Evolutionary conservation across 2,113 vertebrate species (phyloP).

Genomic region (Cyanoramphus novaezelandiae): DNA sequence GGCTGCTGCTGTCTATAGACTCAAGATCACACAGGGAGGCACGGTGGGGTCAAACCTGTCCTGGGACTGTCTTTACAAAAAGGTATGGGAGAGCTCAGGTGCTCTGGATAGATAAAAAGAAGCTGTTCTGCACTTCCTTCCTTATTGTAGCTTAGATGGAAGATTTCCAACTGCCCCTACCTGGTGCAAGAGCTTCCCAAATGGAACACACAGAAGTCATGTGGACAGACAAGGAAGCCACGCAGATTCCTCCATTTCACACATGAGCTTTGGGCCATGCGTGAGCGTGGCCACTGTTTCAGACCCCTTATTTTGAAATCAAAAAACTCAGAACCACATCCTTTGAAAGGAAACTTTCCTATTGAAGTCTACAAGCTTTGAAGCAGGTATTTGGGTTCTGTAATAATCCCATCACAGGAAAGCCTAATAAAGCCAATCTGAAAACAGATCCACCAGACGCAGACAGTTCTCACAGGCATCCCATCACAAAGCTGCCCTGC

Average conservation of each 20-base stretch:
- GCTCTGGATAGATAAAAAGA: background rate
- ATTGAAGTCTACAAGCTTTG: background rate
- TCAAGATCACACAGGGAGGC: background rate
- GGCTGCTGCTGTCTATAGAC: background rate
- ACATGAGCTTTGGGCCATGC: background rate
- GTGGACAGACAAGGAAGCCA: background rate
- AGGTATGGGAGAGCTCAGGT: background rate
- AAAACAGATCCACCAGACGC: background rate
- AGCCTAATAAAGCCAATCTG: background rate
- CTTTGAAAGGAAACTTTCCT: background rate
- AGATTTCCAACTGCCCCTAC: background rate
- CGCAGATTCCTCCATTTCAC: background rate
- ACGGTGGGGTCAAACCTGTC: background rate
- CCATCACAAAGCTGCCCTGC: background rate
- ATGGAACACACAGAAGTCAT: background rate
- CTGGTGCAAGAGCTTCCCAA: background rate
- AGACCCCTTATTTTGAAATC: background rate
- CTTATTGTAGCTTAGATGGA: background rate
- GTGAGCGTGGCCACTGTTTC: accelerated
- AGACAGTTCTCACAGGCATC: background rate
- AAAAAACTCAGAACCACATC: background rate
- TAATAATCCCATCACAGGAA: background rate
- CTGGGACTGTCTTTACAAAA: background rate
- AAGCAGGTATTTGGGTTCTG: background rate
- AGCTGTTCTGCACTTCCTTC: background rate